Evolutionary conservation across 2,113 vertebrate genomes (phyloP).

Genomic region (Ciconia maguari): DNA sequence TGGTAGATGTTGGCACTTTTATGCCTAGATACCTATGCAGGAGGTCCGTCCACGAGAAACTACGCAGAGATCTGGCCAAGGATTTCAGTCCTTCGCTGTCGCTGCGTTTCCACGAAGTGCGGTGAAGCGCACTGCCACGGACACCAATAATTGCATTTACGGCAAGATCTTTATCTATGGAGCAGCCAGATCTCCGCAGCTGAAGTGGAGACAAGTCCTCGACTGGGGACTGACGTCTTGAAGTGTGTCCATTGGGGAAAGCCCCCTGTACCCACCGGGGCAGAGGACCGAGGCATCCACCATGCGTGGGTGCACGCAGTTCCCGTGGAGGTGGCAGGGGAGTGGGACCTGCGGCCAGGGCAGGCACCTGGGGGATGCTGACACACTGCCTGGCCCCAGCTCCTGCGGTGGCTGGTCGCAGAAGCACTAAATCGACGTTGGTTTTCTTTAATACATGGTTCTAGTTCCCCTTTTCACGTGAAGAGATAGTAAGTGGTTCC

Average conservation of each 20-base stretch:
- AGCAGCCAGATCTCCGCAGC: background rate
- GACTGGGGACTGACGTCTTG: background rate
- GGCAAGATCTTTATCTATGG: background rate
- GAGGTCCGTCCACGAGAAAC: background rate
- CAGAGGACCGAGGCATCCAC: background rate
- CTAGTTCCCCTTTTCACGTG: background rate
- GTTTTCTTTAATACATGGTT: background rate
- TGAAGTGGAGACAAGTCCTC: background rate
- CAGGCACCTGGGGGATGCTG: fast-evolving
- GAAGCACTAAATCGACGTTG: background rate
- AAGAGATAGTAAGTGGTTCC: background rate
- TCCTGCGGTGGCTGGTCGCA: fast-evolving
- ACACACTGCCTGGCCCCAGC: background rate
- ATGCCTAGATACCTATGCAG: background rate
- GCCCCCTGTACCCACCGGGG: background rate
- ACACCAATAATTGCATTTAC: fast-evolving
- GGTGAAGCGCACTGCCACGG: fast-evolving
- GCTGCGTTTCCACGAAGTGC: fast-evolving
- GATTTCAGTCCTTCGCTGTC: background rate
- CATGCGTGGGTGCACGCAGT: fast-evolving
- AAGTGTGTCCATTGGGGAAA: background rate
- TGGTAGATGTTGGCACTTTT: background rate
- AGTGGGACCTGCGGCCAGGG: background rate
- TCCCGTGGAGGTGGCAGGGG: background rate
- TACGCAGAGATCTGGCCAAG: background rate